Conservation (phyloP, 1,140 invertebrate genomes). For the Schlechtendalia chinensis region DNA sequence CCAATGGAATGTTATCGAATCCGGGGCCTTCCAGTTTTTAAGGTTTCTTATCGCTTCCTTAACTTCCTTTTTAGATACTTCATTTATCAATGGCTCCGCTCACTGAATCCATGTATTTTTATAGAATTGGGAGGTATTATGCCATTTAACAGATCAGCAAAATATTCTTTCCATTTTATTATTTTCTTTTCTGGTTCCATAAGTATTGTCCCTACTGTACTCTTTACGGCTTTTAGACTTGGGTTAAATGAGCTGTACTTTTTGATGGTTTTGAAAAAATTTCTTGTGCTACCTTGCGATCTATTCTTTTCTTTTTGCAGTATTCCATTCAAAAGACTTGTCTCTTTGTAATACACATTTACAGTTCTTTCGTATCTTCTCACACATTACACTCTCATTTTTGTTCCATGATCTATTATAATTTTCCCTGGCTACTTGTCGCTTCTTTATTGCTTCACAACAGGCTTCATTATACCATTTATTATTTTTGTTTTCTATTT, state of each 20-base stretch:
- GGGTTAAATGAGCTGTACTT: constrained; percentile 15
- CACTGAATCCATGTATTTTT: constrained; percentile 1
- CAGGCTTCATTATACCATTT: no score
- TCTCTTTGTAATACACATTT: no score
- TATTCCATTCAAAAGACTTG: no score
- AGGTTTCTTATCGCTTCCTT: constrained; percentile 16
- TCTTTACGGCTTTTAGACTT: constrained; percentile 15
- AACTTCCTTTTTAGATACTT: constrained; percentile 5
- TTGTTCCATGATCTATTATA: no score
- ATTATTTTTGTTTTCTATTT: no score
- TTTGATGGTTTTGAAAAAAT: constrained; percentile 22
- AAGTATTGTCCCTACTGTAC: constrained; percentile 14
- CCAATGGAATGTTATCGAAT: not conserved
- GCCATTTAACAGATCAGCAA: constrained; percentile 20
- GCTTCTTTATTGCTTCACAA: no score
- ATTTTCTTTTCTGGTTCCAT: constrained; percentile 14
- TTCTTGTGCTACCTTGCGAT: constrained; percentile 13
- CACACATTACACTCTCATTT: no score
- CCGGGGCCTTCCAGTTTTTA: constrained; percentile 20
- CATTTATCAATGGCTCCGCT: constrained; percentile 6
- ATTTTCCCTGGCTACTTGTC: no score
- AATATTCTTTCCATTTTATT: constrained; percentile 11
- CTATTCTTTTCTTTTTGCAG: no score
- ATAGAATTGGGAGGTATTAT: not conserved
- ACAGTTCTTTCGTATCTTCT: no score